Evolutionary conservation across 2,113 vertebrate genomes (phyloP).

Genomic region (Astatotilapia flaviijosephi): DNA sequence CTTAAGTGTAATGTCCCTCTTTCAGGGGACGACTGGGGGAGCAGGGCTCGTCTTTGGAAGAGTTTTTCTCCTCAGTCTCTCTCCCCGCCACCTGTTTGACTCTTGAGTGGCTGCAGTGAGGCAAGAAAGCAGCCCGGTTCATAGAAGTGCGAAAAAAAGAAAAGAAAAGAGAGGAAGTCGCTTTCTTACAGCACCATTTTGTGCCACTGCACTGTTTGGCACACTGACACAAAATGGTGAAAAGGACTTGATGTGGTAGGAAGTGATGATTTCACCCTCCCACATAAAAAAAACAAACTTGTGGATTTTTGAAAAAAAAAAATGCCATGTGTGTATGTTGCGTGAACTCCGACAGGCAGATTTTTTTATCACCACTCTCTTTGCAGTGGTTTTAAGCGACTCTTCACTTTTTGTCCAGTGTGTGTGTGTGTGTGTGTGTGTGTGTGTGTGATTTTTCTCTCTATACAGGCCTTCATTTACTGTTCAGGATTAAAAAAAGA

Average conservation of each 20-base stretch:
- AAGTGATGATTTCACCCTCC: background rate
- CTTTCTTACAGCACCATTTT: conserved; percentile 19
- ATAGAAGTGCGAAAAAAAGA: background rate
- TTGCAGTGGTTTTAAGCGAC: conserved; percentile 54
- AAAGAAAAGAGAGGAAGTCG: background rate
- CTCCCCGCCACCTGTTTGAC: background rate
- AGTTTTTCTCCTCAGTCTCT: background rate
- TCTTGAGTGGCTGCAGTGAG: background rate
- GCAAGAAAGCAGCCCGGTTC: background rate
- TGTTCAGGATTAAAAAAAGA: conserved; percentile 50
- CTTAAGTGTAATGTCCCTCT: conserved; percentile 52
- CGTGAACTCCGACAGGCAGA: conserved; percentile 13
- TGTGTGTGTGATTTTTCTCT: conserved; percentile 25
- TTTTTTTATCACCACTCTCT: conserved; percentile 46
- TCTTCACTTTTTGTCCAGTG: conserved; percentile 57
- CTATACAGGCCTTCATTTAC: conserved; percentile 53
- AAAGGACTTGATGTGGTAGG: conserved; percentile 22
- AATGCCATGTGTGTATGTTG: conserved; percentile 22
- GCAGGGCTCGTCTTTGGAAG: background rate
- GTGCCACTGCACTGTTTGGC: conserved; percentile 17
- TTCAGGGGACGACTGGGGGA: background rate
- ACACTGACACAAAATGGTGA: conserved; percentile 26
- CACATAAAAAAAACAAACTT: conserved; percentile 1
- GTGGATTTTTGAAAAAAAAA: conserved; percentile 24
- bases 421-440: conserved; percentile 52